These are phyloP conservation scores for Mnemiopsis leidyi DNA, from an alignment of 37 sponge, comb jelly and placozoan genomes.

Conservation along the genomic window DNA sequence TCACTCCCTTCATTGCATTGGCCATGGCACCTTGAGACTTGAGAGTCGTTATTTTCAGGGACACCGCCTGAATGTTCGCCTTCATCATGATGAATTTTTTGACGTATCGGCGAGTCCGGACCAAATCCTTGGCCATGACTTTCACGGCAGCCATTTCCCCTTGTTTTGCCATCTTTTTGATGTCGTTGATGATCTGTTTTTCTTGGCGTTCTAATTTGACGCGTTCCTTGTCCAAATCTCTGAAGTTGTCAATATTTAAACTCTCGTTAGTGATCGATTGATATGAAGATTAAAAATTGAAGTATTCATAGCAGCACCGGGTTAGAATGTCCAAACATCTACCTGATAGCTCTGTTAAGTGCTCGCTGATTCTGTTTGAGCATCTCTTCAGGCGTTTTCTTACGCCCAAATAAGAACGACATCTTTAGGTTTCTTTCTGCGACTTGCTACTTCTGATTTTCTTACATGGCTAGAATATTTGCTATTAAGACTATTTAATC, in stretches of 20 bases:
- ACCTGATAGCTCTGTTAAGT: slow-evolving; percentile 78
- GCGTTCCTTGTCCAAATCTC: slow-evolving; percentile 89
- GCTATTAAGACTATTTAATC: too few relatives aligned
- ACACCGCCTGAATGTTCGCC: slow-evolving; percentile 93
- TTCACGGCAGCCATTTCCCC: slow-evolving; percentile 84
- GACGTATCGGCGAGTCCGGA: slow-evolving; percentile 84
- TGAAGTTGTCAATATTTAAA: too few relatives aligned
- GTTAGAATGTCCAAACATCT: not conserved
- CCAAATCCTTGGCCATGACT: slow-evolving; percentile 75
- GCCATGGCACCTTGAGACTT: slow-evolving; percentile 96
- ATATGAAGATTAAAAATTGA: not conserved
- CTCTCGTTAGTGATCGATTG: not conserved
- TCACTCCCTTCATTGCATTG: slow-evolving; percentile 96
- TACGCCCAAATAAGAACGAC: slow-evolving; percentile 69
- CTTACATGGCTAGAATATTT: not conserved
- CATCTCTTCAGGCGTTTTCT: slow-evolving; percentile 85
- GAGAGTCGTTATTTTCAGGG: slow-evolving; percentile 88
- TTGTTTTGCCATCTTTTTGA: slow-evolving; percentile 97
- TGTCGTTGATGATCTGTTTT: slow-evolving; percentile 91
- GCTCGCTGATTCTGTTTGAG: slow-evolving; percentile 95
- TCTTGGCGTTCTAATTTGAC: slow-evolving; percentile 85
- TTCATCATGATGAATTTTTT: slow-evolving; percentile 97
- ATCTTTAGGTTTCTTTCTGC: slow-evolving; percentile 14
- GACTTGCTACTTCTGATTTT: not conserved
- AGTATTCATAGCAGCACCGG: not conserved